Base-by-base conservation (phyloP, 1,140 invertebrate species). In the Nasonia longicornis region DNA sequence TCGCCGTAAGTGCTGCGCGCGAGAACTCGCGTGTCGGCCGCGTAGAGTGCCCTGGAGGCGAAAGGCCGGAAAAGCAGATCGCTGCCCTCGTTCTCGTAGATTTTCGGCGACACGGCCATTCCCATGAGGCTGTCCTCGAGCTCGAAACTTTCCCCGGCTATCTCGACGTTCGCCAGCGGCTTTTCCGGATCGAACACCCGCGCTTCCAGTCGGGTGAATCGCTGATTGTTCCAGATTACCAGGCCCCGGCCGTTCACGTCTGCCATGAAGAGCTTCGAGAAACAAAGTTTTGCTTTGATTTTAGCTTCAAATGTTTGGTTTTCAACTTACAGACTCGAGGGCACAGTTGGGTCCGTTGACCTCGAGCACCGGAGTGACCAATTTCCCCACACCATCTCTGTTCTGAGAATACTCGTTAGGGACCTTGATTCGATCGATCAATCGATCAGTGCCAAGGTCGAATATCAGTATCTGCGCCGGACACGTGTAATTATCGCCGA, bases 391-490 rank as follows among this genome's bases (percentile, higher is more conserved):
- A 1, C 77, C 77, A 0, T 80, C 83, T 0, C 88, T 86, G 75
- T 86, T 86, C 1, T 20, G 16, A 7, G 86, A 77, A 4, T 85
- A n/a, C 0, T 82, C 14, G 0, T 70, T 6, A 0, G 89, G 88
- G 79, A 92, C 87, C 64, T 81, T 84, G 38, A 91, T 85, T 0
- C 88, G 80, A 78, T 88, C 89, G 16, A 93, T 58, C 6, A 92
- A 85, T n/a, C 83, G 45, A 83, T 92, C 89, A 3, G 85, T 91
- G 7, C 74, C 64, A 7, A 92, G 85, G 84, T 92, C 88, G 77
- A 92, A 92, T 0, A 89, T 88, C 0, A 92, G 80, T 0, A 93
- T 77, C 78, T 92, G 89, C 0, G 92, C 89, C 0, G 89, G 88
- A 80, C 92, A 93, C 1, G 87, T 76, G 11, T 86, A 83, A 0